phyloP scores from a whole-genome alignment of 2,797 vertebrate genomes.

The Ctenopoma multispine region DNA sequence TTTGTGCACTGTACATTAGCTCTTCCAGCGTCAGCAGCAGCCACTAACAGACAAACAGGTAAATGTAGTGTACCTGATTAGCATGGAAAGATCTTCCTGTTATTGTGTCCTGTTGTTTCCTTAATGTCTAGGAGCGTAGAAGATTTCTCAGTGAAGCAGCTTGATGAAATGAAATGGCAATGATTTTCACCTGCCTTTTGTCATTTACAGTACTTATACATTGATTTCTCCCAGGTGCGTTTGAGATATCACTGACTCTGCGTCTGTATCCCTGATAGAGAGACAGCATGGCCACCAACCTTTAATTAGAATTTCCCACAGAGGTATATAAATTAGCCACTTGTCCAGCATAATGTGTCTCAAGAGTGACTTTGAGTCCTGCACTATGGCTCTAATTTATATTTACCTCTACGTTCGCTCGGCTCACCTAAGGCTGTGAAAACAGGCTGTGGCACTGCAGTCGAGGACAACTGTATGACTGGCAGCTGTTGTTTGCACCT shows the following conservation, averaged over 20 bases:
- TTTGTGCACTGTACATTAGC: too few species aligned
- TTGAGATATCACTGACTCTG: too few species aligned
- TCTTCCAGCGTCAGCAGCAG: too few species aligned
- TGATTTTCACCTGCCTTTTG: not conserved
- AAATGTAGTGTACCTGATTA: too few species aligned
- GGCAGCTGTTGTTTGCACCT: not conserved
- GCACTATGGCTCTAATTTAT: constrained; percentile 24
- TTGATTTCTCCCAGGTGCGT: too few species aligned
- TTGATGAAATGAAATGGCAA: not conserved
- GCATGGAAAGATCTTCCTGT: too few species aligned
- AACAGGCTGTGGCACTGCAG: not conserved
- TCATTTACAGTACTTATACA: too few species aligned
- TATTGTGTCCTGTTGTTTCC: too few species aligned
- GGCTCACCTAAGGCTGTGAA: constrained; percentile 30
- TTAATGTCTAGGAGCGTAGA: too few species aligned
- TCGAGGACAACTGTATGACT: not conserved
- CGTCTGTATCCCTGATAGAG: too few species aligned
- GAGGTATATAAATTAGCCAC: constrained; percentile 2
- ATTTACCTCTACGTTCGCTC: not conserved
- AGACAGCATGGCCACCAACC: not conserved
- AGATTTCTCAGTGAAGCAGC: too few species aligned
- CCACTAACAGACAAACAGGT: too few species aligned
- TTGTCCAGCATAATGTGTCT: constrained; percentile 30
- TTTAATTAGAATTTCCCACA: constrained; percentile 22
- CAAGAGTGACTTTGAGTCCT: constrained; percentile 10